Percentiles rank a stretch among this genome's conserved stretches.
phyloP scores from a whole-genome alignment of 2,888 invertebrate genomes.

The Erpobdella octoculata region DNA sequence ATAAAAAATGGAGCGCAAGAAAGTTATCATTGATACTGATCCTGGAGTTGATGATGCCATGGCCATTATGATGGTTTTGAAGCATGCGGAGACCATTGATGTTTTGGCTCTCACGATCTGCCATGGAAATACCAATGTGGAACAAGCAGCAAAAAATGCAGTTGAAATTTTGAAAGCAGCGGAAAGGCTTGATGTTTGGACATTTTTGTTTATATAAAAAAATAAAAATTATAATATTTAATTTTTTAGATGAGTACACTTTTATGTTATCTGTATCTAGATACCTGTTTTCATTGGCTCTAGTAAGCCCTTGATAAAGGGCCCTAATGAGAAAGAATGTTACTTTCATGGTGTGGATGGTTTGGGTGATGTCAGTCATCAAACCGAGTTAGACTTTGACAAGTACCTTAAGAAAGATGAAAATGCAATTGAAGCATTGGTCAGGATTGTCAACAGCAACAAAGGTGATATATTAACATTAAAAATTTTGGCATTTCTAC shows the following conservation, averaged over 20 bases:
- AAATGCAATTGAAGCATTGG: conserved; percentile 59
- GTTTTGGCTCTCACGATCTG: conserved; percentile 66
- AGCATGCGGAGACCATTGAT: conserved; percentile 52
- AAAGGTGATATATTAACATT: no score
- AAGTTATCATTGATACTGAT: conserved; percentile 48
- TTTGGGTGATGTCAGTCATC: conserved; percentile 61
- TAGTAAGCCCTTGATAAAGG: conserved; percentile 44
- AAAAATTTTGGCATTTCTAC: no score
- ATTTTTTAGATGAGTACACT: neutral
- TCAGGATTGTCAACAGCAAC: conserved; percentile 57
- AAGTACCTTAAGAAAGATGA: conserved; percentile 45
- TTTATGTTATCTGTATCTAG: conserved; percentile 42
- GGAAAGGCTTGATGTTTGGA: conserved; percentile 29
- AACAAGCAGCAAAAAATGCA: conserved; percentile 42
- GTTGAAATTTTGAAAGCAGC: conserved; percentile 41
- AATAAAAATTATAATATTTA: neutral
- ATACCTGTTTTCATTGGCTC: conserved; percentile 56
- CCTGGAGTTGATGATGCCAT: conserved; percentile 51
- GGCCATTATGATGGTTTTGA: conserved; percentile 48
- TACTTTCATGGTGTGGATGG: conserved; percentile 62
- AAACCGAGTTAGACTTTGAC: conserved; percentile 18
- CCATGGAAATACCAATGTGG: conserved; percentile 51
- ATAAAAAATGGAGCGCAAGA: conserved; percentile 10
- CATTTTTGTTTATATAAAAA: neutral
- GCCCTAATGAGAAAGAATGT: conserved; percentile 28